phyloP scores from a whole-genome alignment of 53 echinoderm and acorn worm species.

The Crossaster papposus region DNA sequence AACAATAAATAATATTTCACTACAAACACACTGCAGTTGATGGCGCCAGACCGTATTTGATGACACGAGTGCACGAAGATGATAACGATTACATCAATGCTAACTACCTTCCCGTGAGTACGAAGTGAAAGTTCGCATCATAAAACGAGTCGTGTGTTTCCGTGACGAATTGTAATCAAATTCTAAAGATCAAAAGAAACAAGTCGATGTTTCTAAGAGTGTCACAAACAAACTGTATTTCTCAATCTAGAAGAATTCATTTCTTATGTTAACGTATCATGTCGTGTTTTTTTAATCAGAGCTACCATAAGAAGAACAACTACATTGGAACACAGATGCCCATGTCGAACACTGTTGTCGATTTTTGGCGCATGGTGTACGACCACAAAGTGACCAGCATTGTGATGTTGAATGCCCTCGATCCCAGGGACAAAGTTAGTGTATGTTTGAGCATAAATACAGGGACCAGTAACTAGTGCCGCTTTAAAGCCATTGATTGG shows the following conservation, averaged over 20 bases:
- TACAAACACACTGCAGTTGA: slow-evolving; percentile 56
- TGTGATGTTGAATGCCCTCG: slow-evolving; percentile 78
- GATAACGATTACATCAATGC: slow-evolving; percentile 85
- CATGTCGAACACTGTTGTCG: slow-evolving; percentile 68
- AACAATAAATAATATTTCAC: neutral
- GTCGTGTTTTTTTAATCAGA: slow-evolving; percentile 52
- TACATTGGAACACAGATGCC: slow-evolving; percentile 81
- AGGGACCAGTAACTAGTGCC: too few relatives aligned
- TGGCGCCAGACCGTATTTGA: slow-evolving; percentile 70
- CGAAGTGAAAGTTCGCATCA: neutral
- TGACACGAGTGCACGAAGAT: slow-evolving; percentile 54
- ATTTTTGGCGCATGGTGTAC: slow-evolving; percentile 80
- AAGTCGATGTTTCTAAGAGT: too few relatives aligned
- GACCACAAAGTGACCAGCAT: slow-evolving; percentile 76
- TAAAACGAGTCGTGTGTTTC: too few relatives aligned
- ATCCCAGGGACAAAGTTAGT: slow-evolving; percentile 67
- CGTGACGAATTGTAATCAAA: too few relatives aligned
- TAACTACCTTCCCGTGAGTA: slow-evolving; percentile 70
- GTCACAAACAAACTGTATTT: too few relatives aligned
- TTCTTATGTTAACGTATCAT: neutral
- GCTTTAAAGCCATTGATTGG: too few relatives aligned
- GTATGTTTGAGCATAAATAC: neutral
- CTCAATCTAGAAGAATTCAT: too few relatives aligned
- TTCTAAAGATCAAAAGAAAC: too few relatives aligned
- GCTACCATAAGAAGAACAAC: slow-evolving; percentile 65